Conservation (phyloP, 1,140 invertebrate genomes). For the Ruditapes philippinarum region DNA sequence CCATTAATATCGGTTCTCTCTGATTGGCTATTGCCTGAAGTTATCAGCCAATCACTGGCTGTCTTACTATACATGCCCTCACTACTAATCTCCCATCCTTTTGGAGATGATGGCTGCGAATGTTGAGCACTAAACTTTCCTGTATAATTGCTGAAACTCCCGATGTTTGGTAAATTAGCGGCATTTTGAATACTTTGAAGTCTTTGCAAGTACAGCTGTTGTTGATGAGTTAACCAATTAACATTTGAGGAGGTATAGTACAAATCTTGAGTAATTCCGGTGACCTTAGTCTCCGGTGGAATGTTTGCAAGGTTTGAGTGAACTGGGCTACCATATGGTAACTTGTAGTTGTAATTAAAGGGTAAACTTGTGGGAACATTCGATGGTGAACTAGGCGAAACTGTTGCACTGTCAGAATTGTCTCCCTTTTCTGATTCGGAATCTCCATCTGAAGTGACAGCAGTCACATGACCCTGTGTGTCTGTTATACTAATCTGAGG, state of each 20-base stretch:
- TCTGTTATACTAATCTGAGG: conserved; percentile 97
- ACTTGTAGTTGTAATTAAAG: conserved; percentile 58
- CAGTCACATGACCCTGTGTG: conserved; percentile 90
- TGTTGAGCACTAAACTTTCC: conserved; percentile 48
- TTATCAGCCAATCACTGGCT: conserved; percentile 51
- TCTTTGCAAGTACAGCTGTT: conserved; percentile 35
- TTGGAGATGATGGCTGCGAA: background rate
- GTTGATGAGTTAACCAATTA: conserved; percentile 45
- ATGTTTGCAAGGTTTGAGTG: conserved; percentile 77
- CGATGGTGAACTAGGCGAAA: conserved; percentile 39
- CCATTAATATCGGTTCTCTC: conserved; percentile 13
- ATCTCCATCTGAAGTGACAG: conserved; percentile 88
- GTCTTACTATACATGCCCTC: conserved; percentile 52
- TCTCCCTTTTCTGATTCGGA: conserved; percentile 89
- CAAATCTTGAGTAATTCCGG: background rate
- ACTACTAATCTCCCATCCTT: conserved; percentile 55
- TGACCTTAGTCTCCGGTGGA: conserved; percentile 48
- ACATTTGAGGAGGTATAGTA: conserved; percentile 46
- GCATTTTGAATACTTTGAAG: conserved; percentile 49
- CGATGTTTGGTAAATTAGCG: conserved; percentile 5
- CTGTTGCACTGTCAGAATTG: conserved; percentile 51
- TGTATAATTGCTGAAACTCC: conserved; percentile 32
- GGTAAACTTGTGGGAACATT: conserved; percentile 30
- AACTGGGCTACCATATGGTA: conserved; percentile 65
- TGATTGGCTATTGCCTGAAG: conserved; percentile 38